Conservation (phyloP, 2,797 vertebrate species). For the Steatocranus sp. region DNA sequence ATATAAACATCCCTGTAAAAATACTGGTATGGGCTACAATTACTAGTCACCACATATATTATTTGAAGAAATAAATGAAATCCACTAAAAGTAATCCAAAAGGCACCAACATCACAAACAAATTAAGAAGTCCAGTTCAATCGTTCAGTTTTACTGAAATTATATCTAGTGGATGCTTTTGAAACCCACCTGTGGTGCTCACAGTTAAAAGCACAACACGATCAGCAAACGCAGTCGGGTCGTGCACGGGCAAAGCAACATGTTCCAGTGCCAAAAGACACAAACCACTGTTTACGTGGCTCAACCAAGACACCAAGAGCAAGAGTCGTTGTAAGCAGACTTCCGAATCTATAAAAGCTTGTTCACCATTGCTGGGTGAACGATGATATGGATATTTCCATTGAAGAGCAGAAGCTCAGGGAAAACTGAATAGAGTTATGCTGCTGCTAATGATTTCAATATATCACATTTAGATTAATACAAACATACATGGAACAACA, state of each 20-base stretch:
- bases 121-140: background rate
- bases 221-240: background rate
- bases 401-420: background rate
- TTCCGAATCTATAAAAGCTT: background rate
- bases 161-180: background rate
- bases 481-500: background rate
- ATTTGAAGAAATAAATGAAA: background rate
- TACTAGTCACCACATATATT: background rate
- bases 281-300: background rate
- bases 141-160: background rate
- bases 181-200: background rate
- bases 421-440: background rate
- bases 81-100: background rate
- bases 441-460: background rate
- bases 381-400: background rate
- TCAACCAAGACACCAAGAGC: background rate
- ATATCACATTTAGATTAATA: background rate
- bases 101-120: background rate
- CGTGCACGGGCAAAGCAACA: background rate
- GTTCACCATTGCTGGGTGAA: background rate
- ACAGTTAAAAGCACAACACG: background rate
- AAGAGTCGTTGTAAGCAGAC: background rate
- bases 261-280: background rate
- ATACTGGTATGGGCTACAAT: background rate
- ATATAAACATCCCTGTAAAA: background rate